Evolutionary conservation across 2,888 invertebrate species (phyloP).

Genomic region (Drosophila histrio): DNA sequence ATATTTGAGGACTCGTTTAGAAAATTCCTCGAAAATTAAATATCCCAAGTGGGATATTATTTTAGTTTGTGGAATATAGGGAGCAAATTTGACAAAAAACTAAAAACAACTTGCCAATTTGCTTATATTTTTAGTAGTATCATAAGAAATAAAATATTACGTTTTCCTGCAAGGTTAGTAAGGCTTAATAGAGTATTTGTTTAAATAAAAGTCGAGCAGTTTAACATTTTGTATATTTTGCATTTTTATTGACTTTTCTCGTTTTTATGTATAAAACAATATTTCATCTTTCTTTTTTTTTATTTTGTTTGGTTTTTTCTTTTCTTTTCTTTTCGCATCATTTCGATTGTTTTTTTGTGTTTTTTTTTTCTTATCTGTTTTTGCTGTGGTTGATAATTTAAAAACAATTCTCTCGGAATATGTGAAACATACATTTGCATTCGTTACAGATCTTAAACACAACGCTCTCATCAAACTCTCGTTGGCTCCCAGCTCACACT

Average conservation of each 20-base stretch:
- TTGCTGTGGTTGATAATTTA: conserved; percentile 33
- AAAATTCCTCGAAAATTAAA: too few relatives aligned
- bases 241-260: conserved; percentile 71
- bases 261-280: conserved; percentile 75
- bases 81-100: too few relatives aligned
- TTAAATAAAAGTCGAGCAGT: conserved; percentile 21
- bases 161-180: too few relatives aligned
- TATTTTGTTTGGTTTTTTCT: conserved; percentile 17
- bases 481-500: conserved; percentile 27
- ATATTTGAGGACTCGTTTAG: too few relatives aligned
- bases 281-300: conserved; percentile 49
- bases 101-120: too few relatives aligned
- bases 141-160: too few relatives aligned
- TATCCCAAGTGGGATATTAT: too few relatives aligned
- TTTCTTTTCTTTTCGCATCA: conserved; percentile 12
- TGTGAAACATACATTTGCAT: conserved; percentile 27
- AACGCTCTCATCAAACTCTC: conserved; percentile 27
- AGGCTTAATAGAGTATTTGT: too few relatives aligned
- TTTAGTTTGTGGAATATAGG: too few relatives aligned
- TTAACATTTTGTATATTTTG: conserved; percentile 72
- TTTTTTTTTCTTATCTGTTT: conserved; percentile 4
- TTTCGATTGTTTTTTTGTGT: conserved; percentile 26
- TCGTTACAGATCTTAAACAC: conserved; percentile 22
- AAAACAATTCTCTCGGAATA: conserved; percentile 50
- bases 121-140: too few relatives aligned